Conservation (phyloP, 2,797 vertebrate genomes). For the Meriones psammophilus region DNA sequence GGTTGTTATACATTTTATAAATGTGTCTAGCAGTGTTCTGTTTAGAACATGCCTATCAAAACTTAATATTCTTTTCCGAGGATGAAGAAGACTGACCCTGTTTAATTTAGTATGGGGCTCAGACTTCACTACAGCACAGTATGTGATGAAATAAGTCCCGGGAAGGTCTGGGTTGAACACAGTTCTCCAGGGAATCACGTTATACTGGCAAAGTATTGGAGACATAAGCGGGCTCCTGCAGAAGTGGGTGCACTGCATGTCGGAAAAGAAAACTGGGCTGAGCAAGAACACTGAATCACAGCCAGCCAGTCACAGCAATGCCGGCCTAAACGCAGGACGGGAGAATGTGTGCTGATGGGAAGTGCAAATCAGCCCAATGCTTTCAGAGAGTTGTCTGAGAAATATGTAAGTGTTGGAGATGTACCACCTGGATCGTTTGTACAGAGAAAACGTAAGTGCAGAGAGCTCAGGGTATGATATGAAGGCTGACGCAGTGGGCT, state of each 20-base stretch:
- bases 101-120: background rate
- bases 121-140: background rate
- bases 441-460: background rate
- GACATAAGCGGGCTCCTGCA: background rate
- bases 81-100: constrained; percentile 53
- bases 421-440: background rate
- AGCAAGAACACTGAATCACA: background rate
- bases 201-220: background rate
- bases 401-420: background rate
- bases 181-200: background rate
- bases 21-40: constrained; percentile 67
- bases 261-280: constrained; percentile 12
- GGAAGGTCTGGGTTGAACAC: background rate
- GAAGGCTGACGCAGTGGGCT: too few relatives aligned
- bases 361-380: background rate
- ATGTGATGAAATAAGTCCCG: background rate
- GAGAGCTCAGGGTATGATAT: background rate
- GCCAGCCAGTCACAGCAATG: background rate
- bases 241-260: background rate
- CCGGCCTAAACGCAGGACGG: accelerated
- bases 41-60: constrained; percentile 45
- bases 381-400: background rate
- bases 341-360: background rate
- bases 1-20: constrained; percentile 78
- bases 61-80: background rate